Base-by-base conservation (phyloP, 1,140 invertebrate species). In the Drosophila asahinai region DNA sequence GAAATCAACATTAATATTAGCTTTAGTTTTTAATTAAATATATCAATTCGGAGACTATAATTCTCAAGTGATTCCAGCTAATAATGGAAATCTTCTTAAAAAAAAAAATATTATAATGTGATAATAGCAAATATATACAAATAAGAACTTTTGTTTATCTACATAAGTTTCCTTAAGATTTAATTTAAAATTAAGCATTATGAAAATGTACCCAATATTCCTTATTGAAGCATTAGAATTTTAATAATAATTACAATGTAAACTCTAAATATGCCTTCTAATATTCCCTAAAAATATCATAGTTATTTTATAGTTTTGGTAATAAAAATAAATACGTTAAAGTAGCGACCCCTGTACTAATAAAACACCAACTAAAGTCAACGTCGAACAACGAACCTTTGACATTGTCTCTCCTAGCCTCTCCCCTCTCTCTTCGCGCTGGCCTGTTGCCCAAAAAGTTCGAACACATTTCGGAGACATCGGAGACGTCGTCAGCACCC, bases 361-460 rank as follows among this genome's bases (percentile, higher is more conserved):
- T 57, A 27, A 38, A 42, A 48, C 42, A 68, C 25, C 42, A 59
- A 36, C 27, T 51, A 38, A 73, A 72, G 67, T 61, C 63, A 52
- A 80, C 72, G 66, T 59, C 65, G 60, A 67, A 66, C 48, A 54
- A 27, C 45, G 77, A 76, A 77, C 65, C 63, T 74, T 78, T 78
- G 65, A 47, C 65, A 51, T 27, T 45, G n/a, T 47, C 27, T n/a
- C 14, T 27, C 15, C 51, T 4, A 15, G n/a, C 64, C 25, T 36
- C 17, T 19, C 22, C 11, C 19, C 17, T 22, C 22, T 27, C 7
- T 12, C 12, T 25, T 12, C 5, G 25, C 7, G 19, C 70, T 87
- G 83, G 84, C 83, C 83, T 78, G 60, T 78, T 84, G 82, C 75
- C 82, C 82, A 75, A 84, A 77, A 84, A 82, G 64, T 82, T 86